These are phyloP conservation scores for Gymnarchus niloticus DNA, from an alignment of 2,113 vertebrate genomes.

Conservation along the genomic window DNA sequence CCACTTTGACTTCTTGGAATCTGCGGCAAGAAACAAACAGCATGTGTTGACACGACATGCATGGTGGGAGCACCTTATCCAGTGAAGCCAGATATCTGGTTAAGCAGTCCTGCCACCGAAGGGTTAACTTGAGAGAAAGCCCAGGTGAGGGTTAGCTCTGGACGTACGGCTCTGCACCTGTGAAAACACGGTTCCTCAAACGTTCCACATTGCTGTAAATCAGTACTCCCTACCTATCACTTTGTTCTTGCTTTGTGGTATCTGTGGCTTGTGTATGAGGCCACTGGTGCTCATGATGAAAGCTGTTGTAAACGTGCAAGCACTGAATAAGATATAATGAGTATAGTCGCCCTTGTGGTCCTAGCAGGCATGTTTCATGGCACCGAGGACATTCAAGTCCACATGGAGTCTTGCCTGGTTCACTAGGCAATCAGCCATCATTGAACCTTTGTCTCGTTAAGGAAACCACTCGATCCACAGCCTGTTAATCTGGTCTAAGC, in stretches of 20 bases:
- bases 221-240: neutral
- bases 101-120: neutral
- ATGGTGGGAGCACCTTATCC: neutral
- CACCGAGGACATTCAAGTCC: neutral
- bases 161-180: neutral
- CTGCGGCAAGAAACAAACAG: slow-evolving; percentile 50
- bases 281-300: neutral
- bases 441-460: neutral
- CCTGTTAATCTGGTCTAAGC: neutral
- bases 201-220: neutral
- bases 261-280: neutral
- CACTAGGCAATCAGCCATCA: neutral
- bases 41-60: neutral
- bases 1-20: slow-evolving; percentile 84
- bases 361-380: neutral
- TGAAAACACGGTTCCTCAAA: neutral
- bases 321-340: neutral
- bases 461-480: neutral
- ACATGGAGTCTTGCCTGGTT: neutral
- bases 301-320: neutral
- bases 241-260: neutral
- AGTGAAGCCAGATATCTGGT: neutral
- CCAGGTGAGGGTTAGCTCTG: neutral
- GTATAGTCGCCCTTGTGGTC: neutral
- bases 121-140: neutral